Evolutionary conservation across 64 coral and sea anemone genomes (phyloP).

Genomic region (Acropora yongei): DNA sequence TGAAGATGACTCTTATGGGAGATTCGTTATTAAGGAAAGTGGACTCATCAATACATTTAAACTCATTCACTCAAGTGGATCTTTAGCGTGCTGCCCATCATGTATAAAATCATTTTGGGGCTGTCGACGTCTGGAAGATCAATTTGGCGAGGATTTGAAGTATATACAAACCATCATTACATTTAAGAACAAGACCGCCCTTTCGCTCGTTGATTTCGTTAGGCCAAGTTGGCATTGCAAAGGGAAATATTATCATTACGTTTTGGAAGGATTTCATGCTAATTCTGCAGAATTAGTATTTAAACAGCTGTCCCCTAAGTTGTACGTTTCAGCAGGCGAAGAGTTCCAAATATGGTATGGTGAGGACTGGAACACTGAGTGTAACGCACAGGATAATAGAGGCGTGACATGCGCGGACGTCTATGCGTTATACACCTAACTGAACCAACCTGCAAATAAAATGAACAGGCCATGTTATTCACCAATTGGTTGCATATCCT

Average conservation of each 20-base stretch:
- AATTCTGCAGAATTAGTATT: neutral
- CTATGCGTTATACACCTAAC: neutral
- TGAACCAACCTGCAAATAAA: neutral
- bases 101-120: neutral
- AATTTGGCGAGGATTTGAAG: too few relatives aligned
- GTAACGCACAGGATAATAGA: neutral
- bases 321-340: neutral
- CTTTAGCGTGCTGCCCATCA: neutral
- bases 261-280: neutral
- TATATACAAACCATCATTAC: neutral
- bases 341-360: slow-evolving; percentile 12
- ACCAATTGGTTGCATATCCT: too few relatives aligned
- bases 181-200: neutral
- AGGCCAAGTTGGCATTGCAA: neutral
- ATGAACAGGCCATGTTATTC: too few relatives aligned
- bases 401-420: neutral
- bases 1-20: neutral
- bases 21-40: neutral
- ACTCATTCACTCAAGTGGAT: neutral
- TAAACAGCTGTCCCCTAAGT: neutral
- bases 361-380: neutral
- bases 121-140: neutral
- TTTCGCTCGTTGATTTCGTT: neutral
- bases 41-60: neutral
- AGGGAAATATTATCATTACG: neutral